Evolutionary conservation across 2,113 vertebrate species (phyloP), one percentile per base, ranked within the genome.

Genomic region (Barnardius zonarius): DNA sequence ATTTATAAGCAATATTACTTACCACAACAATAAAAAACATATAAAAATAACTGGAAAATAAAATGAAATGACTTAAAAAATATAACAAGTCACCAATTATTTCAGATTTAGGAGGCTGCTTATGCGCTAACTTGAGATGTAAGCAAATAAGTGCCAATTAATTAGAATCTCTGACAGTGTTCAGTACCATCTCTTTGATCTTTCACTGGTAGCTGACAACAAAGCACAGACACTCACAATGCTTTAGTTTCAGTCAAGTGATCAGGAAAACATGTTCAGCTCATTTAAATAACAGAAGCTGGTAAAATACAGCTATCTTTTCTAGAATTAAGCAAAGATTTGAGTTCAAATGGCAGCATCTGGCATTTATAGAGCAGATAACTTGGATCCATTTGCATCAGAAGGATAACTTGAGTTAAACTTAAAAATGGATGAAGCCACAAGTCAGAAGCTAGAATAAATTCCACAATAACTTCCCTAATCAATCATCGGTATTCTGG

Each of bases 251-350:
- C 96, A 97, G 92, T 94, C 86, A 96, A 97, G 74, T 88, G 70
- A 94, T 88, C 93, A 89, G 88, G 76, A 62, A 86, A 92, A 94
- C 92, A 69, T 49, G 72, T 86, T 96, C 85, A 90, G 72, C 77
- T 96, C 87, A 97, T 97, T 97, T 97, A 96, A 97, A 97, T 97
- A 96, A 96, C 90, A 96, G 78, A 95, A 95, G 83, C 64, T 93
- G 82, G 85, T 86, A 94, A 97, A 97, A 96, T 90, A 89, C 64
- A 92, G 55, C 85, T 96, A 95, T 96, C 70, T 95, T 97, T 95
- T 92, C 91, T n/a, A 93, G 90, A 81, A 90, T 59, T 85, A 94
- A 83, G 88, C 77, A 95, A 92, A 93, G 88, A 82, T 90, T 95
- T 97, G 83, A 76, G 72, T 92, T 94, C 81, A 90, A 73, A 95